Conservation (phyloP, 2,888 invertebrate genomes). For the Malachius bipustulatus region DNA sequence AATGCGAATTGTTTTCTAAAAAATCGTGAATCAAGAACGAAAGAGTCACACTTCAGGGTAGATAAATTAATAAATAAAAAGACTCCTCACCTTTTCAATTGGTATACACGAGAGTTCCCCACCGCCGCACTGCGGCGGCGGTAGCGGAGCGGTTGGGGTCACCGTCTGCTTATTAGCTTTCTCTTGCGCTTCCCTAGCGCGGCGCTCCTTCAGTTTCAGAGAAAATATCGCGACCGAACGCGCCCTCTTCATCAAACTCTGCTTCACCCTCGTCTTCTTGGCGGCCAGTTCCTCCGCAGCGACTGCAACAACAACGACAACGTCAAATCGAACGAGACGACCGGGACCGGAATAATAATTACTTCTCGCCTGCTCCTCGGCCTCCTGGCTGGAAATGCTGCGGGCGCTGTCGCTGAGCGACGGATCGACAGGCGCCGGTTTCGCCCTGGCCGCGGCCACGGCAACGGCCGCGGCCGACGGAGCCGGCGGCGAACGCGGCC, state of each 20-base stretch:
- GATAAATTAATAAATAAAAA: no score
- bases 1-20: no score
- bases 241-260: slow-evolving; percentile 70
- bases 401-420: slow-evolving; percentile 43
- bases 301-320: no score
- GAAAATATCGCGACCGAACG: slow-evolving; percentile 79
- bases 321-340: no score
- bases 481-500: slow-evolving; percentile 31
- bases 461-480: slow-evolving; percentile 9
- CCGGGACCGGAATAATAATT: no score
- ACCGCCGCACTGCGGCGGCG: slow-evolving; percentile 58
- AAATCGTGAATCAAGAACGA: no score
- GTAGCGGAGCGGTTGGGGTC: slow-evolving; percentile 33
- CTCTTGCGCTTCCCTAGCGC: slow-evolving; percentile 66
- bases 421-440: slow-evolving; percentile 36
- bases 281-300: slow-evolving; percentile 51
- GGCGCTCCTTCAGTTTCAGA: slow-evolving; percentile 62
- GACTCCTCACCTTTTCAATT: slow-evolving; percentile 61
- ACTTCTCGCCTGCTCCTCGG: slow-evolving; percentile 38
- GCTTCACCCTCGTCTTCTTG: slow-evolving; percentile 54
- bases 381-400: slow-evolving; percentile 44
- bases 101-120: slow-evolving; percentile 77
- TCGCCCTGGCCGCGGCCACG: slow-evolving; percentile 19
- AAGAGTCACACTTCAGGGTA: no score
- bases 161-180: slow-evolving; percentile 44